Percentiles rank a stretch among this genome's conserved stretches.
Evolutionary conservation across 1,140 invertebrate genomes (phyloP).

Genomic region (Nylanderia fulva): DNA sequence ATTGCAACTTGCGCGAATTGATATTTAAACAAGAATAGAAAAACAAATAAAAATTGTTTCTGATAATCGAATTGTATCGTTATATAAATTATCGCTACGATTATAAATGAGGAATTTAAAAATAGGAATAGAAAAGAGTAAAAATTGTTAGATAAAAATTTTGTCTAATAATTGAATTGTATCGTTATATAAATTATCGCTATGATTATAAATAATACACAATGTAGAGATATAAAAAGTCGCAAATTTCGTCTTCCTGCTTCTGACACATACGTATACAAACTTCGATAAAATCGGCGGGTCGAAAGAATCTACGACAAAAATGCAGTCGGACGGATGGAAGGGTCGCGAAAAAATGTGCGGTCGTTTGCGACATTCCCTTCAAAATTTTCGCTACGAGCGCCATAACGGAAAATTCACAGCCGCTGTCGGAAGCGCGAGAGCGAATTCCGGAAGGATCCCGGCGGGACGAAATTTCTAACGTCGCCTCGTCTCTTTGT

Average conservation of each 20-base stretch:
- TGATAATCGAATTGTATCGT: too few species aligned
- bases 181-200: neutral
- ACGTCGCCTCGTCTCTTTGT: conserved; percentile 40
- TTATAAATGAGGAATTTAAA: too few species aligned
- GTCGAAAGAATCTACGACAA: conserved; percentile 33
- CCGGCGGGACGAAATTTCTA: conserved; percentile 20
- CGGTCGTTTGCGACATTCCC: conserved; percentile 33
- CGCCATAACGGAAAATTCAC: conserved; percentile 36
- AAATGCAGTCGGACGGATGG: conserved; percentile 38
- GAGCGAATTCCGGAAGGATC: conserved; percentile 50
- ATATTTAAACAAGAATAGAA: too few species aligned
- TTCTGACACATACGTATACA: too few species aligned
- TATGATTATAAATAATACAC: neutral
- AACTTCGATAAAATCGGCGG: conserved; percentile 8
- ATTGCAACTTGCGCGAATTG: too few species aligned
- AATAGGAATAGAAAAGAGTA: too few species aligned
- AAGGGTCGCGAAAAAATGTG: conserved; percentile 41
- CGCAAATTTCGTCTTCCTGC: neutral
- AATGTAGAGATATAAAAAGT: neutral
- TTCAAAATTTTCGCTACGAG: conserved; percentile 42
- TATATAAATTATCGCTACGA: too few species aligned
- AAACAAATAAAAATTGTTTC: too few species aligned
- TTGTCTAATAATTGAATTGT: neutral
- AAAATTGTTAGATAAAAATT: too few species aligned
- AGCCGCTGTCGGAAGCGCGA: conserved; percentile 35